These are phyloP conservation scores for Micrastur ruficollis DNA, from an alignment of 2,797 vertebrate genomes.

Conservation along the genomic window DNA sequence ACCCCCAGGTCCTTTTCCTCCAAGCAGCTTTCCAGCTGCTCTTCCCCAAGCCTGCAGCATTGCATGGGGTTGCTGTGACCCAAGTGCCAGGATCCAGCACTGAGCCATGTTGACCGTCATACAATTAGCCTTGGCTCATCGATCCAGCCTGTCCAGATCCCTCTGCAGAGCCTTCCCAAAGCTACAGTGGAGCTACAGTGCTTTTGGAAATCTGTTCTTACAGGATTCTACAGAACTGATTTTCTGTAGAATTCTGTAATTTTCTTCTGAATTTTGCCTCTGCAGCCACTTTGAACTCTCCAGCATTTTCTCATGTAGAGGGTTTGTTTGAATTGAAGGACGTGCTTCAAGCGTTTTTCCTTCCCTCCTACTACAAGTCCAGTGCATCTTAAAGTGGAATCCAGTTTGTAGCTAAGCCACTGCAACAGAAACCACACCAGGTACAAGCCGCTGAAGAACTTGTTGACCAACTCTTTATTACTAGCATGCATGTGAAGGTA, in stretches of 20 bases:
- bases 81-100: too few relatives aligned
- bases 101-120: too few relatives aligned
- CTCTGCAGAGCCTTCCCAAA: too few relatives aligned
- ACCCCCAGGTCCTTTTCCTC: too few relatives aligned
- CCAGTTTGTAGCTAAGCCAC: not conserved
- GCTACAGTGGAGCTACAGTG: not conserved
- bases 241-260: not conserved
- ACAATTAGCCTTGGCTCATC: too few relatives aligned
- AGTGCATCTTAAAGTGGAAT: not conserved
- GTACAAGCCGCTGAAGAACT: not conserved
- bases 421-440: not conserved
- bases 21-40: too few relatives aligned
- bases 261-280: not conserved
- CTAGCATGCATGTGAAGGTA: not conserved
- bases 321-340: not conserved
- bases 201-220: not conserved
- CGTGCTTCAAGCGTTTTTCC: fast-evolving
- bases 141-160: too few relatives aligned
- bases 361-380: not conserved
- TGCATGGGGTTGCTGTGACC: too few relatives aligned
- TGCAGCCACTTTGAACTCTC: not conserved
- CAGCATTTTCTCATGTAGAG: not conserved
- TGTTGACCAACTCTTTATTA: not conserved
- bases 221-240: not conserved
- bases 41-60: too few relatives aligned